Base-by-base conservation (phyloP, 2,888 invertebrate genomes). In the Pimpla rufipes region DNA sequence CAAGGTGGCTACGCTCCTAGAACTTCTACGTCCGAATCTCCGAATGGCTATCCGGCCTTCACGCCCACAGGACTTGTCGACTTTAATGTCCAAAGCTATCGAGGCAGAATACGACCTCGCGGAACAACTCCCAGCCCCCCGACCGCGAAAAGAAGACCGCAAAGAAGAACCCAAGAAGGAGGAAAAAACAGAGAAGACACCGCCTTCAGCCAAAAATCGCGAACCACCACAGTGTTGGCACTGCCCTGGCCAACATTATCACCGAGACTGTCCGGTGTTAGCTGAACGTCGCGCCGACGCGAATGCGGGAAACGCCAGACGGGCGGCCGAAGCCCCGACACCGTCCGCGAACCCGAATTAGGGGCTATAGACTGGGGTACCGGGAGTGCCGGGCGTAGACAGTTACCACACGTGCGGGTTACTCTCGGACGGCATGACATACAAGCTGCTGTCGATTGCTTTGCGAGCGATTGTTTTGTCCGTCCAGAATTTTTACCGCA, bases 91-190 rank as follows among this genome's bases (percentile, higher is more conserved):
- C 0, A 50, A 10, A 18, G 68, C 52, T 13, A 50, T 68, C 18
- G 68, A 68, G 18, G 50, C 35, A 6, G 68, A 68, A 8, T 50
- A 74, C 59, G 79, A 80, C 16, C 6, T 80, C 0, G 16, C 57
- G 0, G 74, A 80, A 0, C 62, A 47, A 4, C 5, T 16, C 0
- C 45, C 40, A 0, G 13, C 35, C 0, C 5, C 35, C 11, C 23
- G n/a, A n/a, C n/a, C 57, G 0, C 7, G 21, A 1, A 57, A 45
- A 18, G 37, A 55, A 1, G 23, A n/a, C n/a, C n/a, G n/a, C n/a
- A n/a, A n/a, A 71, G 13, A 10, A 5, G 2, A 37, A n/a, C 7
- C 13, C 13, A 11, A 10, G 1, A 2, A n/a, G n/a, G 18, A 3
- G 7, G 45, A 45, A 11, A 18, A 11, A 42, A 40, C 10, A 40